Conservation (phyloP, 1,140 invertebrate genomes). For the Galleria mellonella region DNA sequence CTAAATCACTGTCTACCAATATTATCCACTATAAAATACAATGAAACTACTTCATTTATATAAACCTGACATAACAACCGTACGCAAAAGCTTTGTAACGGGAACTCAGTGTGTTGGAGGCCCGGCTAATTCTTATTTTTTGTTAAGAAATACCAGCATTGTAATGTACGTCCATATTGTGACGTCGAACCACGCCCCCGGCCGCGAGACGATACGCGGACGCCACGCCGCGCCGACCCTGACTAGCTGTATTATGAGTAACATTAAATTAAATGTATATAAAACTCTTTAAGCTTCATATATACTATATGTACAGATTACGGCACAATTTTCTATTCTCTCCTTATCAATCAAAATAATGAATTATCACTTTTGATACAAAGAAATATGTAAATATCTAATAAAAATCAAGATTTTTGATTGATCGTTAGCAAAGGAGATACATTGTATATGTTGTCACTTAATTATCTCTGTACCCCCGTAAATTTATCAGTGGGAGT, state of each 20-base stretch:
- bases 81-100: too few species aligned
- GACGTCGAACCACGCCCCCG: constrained; percentile 48
- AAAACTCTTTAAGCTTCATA: neutral
- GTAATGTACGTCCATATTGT: constrained; percentile 1
- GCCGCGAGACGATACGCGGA: neutral
- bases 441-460: constrained; percentile 13
- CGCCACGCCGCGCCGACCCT: neutral
- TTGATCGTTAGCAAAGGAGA: neutral
- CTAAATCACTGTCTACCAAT: too few species aligned
- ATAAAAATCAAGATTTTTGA: neutral
- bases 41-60: too few species aligned
- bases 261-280: neutral
- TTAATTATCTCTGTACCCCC: constrained; percentile 20
- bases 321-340: neutral
- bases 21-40: too few species aligned
- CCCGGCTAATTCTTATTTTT: neutral
- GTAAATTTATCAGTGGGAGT: constrained; percentile 25
- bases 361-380: neutral
- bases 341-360: neutral
- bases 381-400: too few species aligned
- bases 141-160: neutral
- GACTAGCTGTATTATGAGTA: neutral
- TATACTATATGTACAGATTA: neutral
- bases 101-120: too few species aligned
- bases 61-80: too few species aligned